Evolutionary conservation across 2,113 vertebrate species (phyloP).

Genomic region (Paramisgurnus dabryanus): DNA sequence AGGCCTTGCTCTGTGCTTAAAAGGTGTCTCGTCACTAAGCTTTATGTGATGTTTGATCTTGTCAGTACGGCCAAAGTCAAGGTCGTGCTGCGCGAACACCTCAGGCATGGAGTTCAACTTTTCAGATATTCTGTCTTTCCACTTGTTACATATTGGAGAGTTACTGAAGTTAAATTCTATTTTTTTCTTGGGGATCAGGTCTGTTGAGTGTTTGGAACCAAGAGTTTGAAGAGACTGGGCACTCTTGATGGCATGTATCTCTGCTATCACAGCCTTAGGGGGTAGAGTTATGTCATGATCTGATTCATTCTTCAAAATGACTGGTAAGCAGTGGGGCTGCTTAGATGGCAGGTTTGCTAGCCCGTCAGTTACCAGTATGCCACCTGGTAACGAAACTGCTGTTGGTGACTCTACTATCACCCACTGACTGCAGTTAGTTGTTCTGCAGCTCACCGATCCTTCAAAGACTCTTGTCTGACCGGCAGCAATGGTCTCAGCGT

Average conservation of each 20-base stretch:
- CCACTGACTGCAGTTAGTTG: not conserved
- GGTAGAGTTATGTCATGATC: not conserved
- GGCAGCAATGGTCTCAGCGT: not conserved
- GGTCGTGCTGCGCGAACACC: constrained; percentile 18
- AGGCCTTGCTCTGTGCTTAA: not conserved
- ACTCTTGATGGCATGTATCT: not conserved
- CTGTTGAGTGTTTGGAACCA: not conserved
- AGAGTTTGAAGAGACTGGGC: not conserved
- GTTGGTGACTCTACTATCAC: constrained; percentile 2
- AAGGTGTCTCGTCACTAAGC: not conserved
- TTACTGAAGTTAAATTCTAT: not conserved
- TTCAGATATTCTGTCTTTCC: constrained; percentile 26
- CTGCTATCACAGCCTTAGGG: not conserved
- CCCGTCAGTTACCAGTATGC: not conserved
- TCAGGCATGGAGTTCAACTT: constrained; percentile 7
- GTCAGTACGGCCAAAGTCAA: constrained; percentile 32
- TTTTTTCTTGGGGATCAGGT: not conserved
- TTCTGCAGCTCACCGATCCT: not conserved
- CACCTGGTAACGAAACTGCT: not conserved
- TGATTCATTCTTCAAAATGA: not conserved
- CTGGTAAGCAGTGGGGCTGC: not conserved
- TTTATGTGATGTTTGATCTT: not conserved
- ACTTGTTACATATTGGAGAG: not conserved
- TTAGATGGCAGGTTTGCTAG: not conserved
- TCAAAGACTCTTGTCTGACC: not conserved